Conservation (phyloP, 2,888 invertebrate genomes). For the Sarcophaga variegata region DNA sequence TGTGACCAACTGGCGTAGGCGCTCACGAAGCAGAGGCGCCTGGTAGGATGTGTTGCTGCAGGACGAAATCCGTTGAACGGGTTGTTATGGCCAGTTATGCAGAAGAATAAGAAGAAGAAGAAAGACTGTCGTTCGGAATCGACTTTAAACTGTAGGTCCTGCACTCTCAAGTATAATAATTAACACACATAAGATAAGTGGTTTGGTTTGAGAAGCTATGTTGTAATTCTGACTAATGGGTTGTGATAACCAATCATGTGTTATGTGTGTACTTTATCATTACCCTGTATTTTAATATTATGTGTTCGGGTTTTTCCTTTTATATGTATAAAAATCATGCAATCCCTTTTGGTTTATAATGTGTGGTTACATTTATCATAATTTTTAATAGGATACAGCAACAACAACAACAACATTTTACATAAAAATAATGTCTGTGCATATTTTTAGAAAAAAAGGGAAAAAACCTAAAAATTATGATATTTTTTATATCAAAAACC, state of each 20-base stretch:
- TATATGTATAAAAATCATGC: slow-evolving; percentile 7
- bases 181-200: too few species aligned
- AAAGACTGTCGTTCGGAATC: too few species aligned
- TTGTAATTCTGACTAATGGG: too few species aligned
- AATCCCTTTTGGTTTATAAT: slow-evolving; percentile 34
- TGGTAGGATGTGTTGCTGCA: too few species aligned
- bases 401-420: neutral
- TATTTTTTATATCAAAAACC: neutral
- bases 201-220: too few species aligned
- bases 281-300: slow-evolving; percentile 8
- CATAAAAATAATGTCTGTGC: neutral
- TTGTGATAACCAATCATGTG: neutral
- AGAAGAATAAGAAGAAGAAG: too few species aligned
- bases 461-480: neutral
- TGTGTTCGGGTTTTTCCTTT: neutral
- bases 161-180: too few species aligned
- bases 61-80: too few species aligned
- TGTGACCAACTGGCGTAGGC: too few species aligned
- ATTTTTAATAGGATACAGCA: slow-evolving; percentile 51
- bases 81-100: too few species aligned
- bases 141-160: too few species aligned
- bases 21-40: too few species aligned
- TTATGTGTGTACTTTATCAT: neutral
- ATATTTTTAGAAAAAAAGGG: neutral
- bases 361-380: slow-evolving; percentile 66